Evolutionary conservation across 2,888 invertebrate genomes (phyloP).

Genomic region (Plebejus anna): DNA sequence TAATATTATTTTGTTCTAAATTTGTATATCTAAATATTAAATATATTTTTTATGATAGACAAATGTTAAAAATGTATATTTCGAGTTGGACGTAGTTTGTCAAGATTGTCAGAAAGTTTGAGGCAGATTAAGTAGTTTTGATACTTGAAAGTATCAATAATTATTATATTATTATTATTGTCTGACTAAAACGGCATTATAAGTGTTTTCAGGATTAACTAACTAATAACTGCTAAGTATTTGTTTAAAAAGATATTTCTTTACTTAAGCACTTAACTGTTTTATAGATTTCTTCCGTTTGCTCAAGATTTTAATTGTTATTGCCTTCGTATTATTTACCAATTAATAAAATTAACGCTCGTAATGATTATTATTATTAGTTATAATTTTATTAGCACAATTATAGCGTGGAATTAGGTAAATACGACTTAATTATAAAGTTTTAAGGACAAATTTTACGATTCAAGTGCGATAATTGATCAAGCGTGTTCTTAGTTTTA

Average conservation of each 20-base stretch:
- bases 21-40: background rate
- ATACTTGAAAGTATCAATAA: background rate
- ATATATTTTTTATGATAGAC: background rate
- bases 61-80: background rate
- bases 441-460: slow-evolving; percentile 27
- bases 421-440: slow-evolving; percentile 25
- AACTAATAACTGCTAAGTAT: background rate
- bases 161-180: too few relatives aligned
- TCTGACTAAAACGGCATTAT: too few relatives aligned
- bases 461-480: slow-evolving; percentile 21
- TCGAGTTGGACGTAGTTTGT: background rate
- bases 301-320: background rate
- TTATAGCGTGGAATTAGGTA: background rate
- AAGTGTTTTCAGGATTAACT: too few relatives aligned
- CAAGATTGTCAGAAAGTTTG: background rate
- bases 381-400: slow-evolving; percentile 6
- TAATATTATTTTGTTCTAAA: background rate
- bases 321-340: background rate
- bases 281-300: background rate
- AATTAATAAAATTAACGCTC: slow-evolving; percentile 8
- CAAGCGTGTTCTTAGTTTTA: slow-evolving; percentile 23
- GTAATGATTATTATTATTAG: slow-evolving; percentile 2
- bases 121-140: background rate
- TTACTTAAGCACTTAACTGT: background rate
- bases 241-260: background rate